Evolutionary conservation across 35 echinoderm and acorn worm genomes (phyloP).

Genomic region (Holothuria glaberrima): DNA sequence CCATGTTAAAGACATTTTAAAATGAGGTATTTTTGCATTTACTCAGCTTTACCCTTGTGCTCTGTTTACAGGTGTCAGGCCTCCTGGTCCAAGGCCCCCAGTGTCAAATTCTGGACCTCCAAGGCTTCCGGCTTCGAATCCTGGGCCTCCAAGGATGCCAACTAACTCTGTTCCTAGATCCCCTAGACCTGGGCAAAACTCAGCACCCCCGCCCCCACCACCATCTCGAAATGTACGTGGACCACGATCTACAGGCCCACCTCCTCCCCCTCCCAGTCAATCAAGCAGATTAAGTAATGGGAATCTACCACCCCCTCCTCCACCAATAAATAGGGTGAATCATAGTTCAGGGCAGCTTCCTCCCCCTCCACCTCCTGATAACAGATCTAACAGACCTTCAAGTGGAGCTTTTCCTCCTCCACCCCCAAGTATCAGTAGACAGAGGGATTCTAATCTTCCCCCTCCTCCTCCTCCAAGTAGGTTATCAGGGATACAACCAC

Average conservation of each 20-base stretch:
- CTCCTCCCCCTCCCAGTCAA: not conserved
- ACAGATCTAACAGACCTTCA: too few species aligned
- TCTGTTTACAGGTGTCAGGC: conserved; percentile 1
- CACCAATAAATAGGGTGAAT: conserved; percentile 10
- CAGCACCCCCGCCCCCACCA: conserved; percentile 60
- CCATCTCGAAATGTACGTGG: conserved; percentile 20
- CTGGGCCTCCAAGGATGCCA: conserved; percentile 12
- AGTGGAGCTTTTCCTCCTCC: too few species aligned
- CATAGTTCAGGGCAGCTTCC: not conserved
- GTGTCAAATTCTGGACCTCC: not conserved
- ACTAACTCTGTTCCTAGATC: not conserved
- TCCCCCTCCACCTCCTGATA: conserved; percentile 37
- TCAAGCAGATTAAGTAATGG: not conserved
- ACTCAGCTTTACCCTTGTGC: not conserved
- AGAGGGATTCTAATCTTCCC: not conserved
- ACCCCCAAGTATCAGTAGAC: too few species aligned
- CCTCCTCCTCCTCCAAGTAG: conserved; percentile 53
- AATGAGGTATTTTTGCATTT: not conserved
- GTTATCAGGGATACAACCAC: conserved; percentile 35
- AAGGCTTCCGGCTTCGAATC: not conserved
- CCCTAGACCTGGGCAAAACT: conserved; percentile 7
- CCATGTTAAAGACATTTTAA: too few species aligned
- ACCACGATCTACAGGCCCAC: not conserved
- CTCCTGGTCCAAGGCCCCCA: conserved; percentile 38
- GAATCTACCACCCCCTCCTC: conserved; percentile 54